phyloP scores from a whole-genome alignment of 2,113 vertebrate genomes.

The Pterophyllum scalare region DNA sequence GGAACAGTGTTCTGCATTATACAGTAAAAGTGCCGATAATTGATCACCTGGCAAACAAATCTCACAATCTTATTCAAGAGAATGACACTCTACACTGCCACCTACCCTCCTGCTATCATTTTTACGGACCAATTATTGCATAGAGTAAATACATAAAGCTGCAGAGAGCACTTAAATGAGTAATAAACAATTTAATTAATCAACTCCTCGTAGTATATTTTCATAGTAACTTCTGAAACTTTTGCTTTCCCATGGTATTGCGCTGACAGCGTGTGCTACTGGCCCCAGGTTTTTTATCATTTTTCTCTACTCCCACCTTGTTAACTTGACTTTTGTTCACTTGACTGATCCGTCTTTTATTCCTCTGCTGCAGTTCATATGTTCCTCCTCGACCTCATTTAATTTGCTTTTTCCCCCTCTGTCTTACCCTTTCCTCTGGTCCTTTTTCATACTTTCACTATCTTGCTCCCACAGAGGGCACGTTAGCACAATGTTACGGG shows the following conservation, averaged over 20 bases:
- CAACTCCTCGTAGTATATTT: background rate
- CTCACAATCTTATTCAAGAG: background rate
- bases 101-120: background rate
- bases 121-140: background rate
- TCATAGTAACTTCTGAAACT: background rate
- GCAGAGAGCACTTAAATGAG: background rate
- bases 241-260: background rate
- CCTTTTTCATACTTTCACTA: conserved; percentile 75
- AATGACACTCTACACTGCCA: background rate
- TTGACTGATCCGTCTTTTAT: conserved; percentile 64
- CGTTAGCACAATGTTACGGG: conserved; percentile 80
- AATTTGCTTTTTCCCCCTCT: conserved; percentile 43
- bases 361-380: conserved; percentile 49
- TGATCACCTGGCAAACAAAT: background rate
- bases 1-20: conserved; percentile 24
- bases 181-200: background rate
- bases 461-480: conserved; percentile 82
- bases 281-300: conserved; percentile 14
- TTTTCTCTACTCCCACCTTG: conserved; percentile 55
- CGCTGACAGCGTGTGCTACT: conserved; percentile 9
- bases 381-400: conserved; percentile 63
- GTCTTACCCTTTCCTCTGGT: conserved; percentile 37
- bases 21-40: conserved; percentile 7
- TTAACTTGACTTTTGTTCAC: conserved; percentile 70
- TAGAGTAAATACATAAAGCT: background rate